Percentiles rank a stretch among this genome's conserved stretches.
Conservation (phyloP, 2,113 vertebrate species). For the Aegypius monachus region DNA sequence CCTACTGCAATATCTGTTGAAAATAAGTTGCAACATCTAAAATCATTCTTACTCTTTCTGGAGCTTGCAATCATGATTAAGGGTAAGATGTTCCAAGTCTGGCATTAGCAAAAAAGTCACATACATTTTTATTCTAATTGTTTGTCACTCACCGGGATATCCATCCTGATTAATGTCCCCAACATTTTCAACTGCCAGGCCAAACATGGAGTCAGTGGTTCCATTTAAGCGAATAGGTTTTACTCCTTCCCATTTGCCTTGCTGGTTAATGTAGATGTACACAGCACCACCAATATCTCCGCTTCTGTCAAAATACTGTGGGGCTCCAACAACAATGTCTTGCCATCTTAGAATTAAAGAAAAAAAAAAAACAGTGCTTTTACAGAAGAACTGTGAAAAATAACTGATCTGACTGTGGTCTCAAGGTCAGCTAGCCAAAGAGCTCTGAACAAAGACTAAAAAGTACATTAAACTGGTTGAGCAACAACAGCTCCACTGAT, state of each 20-base stretch:
- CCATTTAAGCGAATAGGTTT: slow-evolving; percentile 85
- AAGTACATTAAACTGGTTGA: background rate
- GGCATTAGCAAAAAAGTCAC: background rate
- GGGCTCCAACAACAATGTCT: slow-evolving; percentile 95
- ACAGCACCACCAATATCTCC: slow-evolving; percentile 89
- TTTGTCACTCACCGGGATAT: slow-evolving; percentile 79
- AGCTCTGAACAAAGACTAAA: background rate
- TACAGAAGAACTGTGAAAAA: background rate
- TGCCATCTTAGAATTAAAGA: slow-evolving; percentile 82
- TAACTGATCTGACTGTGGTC: background rate
- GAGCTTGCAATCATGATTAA: background rate
- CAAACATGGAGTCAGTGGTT: slow-evolving; percentile 94
- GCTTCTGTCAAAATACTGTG: slow-evolving; percentile 92
- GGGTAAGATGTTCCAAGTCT: background rate
- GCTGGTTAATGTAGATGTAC: slow-evolving; percentile 91
- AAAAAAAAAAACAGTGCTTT: background rate
- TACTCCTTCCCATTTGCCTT: slow-evolving; percentile 82
- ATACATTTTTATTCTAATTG: background rate
- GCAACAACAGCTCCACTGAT: background rate
- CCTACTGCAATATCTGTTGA: slow-evolving; percentile 91
- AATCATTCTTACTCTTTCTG: background rate
- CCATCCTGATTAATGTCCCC: slow-evolving; percentile 93
- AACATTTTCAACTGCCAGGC: slow-evolving; percentile 89
- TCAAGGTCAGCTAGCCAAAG: background rate
- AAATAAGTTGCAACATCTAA: slow-evolving; percentile 13